Evolutionary conservation across 2,888 invertebrate genomes (phyloP), one percentile per base, ranked within the genome.

Genomic region (Protonemura montana): DNA sequence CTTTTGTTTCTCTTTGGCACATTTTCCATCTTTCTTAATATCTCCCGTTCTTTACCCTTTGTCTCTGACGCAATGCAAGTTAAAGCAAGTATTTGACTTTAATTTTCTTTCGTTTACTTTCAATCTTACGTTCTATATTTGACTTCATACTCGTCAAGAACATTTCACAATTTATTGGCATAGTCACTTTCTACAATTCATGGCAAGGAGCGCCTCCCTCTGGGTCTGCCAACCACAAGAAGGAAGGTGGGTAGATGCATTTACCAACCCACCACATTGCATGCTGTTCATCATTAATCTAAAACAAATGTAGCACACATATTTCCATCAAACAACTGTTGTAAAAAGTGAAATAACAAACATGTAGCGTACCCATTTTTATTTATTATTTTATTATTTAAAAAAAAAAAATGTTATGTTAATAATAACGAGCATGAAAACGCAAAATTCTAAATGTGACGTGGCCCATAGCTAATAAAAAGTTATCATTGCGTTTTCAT

Each of bases 1-100:
- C 78, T 78, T 81, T 30, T 81, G 29, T 81, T 30, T 81, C 81
- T 81, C 81, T 81, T 30, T 81, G 29, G n/a, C 81, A 28, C 81
- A 30, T 30, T 30, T 30, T 30, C 81, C 30, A 27, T 29, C 81
- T 81, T n/a, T 81, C 81, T 78, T 28, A 27, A 26, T 78, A 28
- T 81, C 81, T 80, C 6, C 28, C 80, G 26, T 13, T n/a, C n/a
- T n/a, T 16, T 77, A 25, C 77, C 59, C 59, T 59, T 59, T 59
- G 59, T 59, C 59, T 59, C 59, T 13, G 59, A 59, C 7, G 78
- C 26, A 25, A n/a, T 27, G 81, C 10, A 30, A 84, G 84, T 84
- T 59, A 29, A 76, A 84, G 76, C 84, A 84, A 84, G 42, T 84
- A 84, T 84, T 84, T 84, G 84, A 84, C 84, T 84, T 84, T 84